Base-by-base conservation (phyloP, 2,888 invertebrate species). In the Leptura quadrifasciata region DNA sequence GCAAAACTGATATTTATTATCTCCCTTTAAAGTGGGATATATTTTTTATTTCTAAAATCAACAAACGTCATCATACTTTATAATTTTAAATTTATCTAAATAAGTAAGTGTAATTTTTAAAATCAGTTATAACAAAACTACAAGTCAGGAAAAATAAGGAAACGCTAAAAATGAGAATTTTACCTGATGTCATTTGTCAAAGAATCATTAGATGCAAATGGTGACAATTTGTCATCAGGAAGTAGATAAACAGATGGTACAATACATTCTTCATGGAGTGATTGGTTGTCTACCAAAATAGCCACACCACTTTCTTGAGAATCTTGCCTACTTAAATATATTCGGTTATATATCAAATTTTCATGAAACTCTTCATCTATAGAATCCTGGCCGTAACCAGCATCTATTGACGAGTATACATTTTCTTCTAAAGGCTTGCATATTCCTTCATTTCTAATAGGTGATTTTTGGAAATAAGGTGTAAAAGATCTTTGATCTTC, bases 171-270 rank as follows among this genome's bases (percentile, higher is more conserved):
- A 68, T 31, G 67, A 21, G 24, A 20, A 18, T 65, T 74, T 76
- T 82, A 88, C 88, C 88, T 94, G 67, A 91, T 90, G 87, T 95
- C 95, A 82, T 95, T 95, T n/a, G 94, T 93, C 79, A 96, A 89
- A 12, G 96, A 96, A 88, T 96, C 96, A 84, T 94, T 95, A 39
- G 96, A 96, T 64, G 95, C 95, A 88, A 95, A 95, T 8, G 94
- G 94, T 5, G 95, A 94, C 24, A 91, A 88, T 82, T 92, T 91
- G 79, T 91, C 89, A 80, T 92, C 90, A 35, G 91, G 83, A 65
- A 86, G 72, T 47, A 89, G 82, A 80, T 86, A 88, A 35, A 88
- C 87, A 8, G 88, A 88, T 5, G 90, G 90, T n/a, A 90, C 89
- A 54, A 91, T 90, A 69, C 91, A 90, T 78, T 91, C 89, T 67